Evolutionary conservation across 1,140 invertebrate species (phyloP), one percentile per base, ranked within the genome.

Genomic region (Chironomus striatipennis): DNA sequence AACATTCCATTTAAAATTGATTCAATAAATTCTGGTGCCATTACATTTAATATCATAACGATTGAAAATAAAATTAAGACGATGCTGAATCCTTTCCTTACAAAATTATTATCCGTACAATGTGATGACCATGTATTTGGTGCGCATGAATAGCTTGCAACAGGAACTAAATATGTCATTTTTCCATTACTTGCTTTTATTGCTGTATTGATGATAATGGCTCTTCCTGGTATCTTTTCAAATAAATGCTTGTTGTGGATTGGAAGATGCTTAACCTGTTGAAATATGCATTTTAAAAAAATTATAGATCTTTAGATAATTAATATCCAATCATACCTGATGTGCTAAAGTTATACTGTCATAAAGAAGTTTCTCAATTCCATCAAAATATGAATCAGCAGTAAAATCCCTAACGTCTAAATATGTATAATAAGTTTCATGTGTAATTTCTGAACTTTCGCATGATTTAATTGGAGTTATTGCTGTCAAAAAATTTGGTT

Each of bases 1-100:
- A 70, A 8, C 65, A 70, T 18, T 18, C 65, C 65, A 70, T 70
- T 70, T 5, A 70, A 7, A 9, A 70, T 18, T 18, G 17, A 9
- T 70, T 70, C 65, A 70, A 70, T 70, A 18, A 70, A 21, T 18
- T 70, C 20, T 70, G 65, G 65, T 21, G 1, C 65, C 65, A 70
- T 20, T 18, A 70, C 20, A 70, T 70, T 70, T 6, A 70, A 18
- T 7, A 21, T 70, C 18, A 18, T 70, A 5, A 70, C 65, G 7
- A 21, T 17, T 10, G 65, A 70, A 20, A 18, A 17, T 10, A 70
- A 4, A 10, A 18, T 17, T 6, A 70, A 17, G 0, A 70, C 17
- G 20, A 70, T 20, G 2, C 17, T 18, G 2, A 70, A 10, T 18
- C 17, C 17, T 8, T 17, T 17, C 10, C 20, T 70, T 17, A 70